Base-by-base conservation (phyloP, 2,888 invertebrate genomes). In the Amphipyra tragopoginis region DNA sequence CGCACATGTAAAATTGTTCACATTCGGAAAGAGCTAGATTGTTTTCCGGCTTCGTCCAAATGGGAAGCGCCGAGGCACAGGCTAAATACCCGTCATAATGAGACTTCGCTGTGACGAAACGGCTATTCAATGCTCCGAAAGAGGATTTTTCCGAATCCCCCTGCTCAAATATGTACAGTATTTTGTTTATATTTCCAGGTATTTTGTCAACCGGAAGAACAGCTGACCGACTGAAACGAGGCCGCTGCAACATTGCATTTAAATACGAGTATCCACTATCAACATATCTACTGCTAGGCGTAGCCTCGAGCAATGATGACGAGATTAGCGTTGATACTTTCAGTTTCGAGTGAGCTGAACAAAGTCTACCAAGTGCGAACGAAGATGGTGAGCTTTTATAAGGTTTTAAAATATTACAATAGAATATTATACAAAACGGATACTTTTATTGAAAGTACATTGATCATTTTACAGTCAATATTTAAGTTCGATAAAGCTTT, bases 81-180 rank as follows among this genome's bases (percentile, higher is more conserved):
- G 50, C 43, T 66, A 62, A 66, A 47, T 66, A 61, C 53, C 52
- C 52, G 21, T 47, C 38, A 48, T 47, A 65, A 65, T 59, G 59
- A 54, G 50, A 51, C 48, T 54, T 39, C 64, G 15, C 33, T n/a
- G 10, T n/a, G 44, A n/a, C 49, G 52, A 61, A 61, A 53, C 21
- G 29, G n/a, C 39, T 45, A 7, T 29, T 43, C 33, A 66, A 40
- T 57, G 33, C n/a, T 33, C 39, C 29, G 42, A 56, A 43, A 49
- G 47, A 43, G 13, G 36, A 11, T 26, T 43, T 36, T 54, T 38
- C 15, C 50, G 40, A 9, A 33, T 53, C 45, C 34, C n/a, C n/a
- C n/a, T n/a, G 26, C 10, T 29, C 10, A 54, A 61, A 39, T 26
- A 2, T 36, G n/a, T 21, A 21, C 29, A 40, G 7, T 0, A 7